Evolutionary conservation across 1,140 invertebrate species (phyloP).

Genomic region (Bombus impatiens): DNA sequence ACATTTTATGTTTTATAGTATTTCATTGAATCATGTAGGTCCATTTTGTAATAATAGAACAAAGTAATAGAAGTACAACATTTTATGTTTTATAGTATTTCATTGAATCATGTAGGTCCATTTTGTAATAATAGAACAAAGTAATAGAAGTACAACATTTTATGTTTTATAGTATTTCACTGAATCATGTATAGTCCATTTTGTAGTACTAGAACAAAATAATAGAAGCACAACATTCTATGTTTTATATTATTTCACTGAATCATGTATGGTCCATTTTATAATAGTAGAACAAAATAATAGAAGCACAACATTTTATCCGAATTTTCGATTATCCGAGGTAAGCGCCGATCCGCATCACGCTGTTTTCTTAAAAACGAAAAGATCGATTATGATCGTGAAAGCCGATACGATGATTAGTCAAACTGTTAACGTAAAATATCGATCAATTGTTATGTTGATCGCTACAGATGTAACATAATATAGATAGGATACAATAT

Average conservation of each 20-base stretch:
- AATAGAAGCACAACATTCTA: too few species aligned
- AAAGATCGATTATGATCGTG: not conserved
- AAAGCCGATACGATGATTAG: not conserved
- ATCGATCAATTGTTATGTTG: not conserved
- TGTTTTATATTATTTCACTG: too few species aligned
- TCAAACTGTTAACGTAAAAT: not conserved
- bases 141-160: too few species aligned
- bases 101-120: fast-evolving
- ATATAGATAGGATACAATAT: too few species aligned
- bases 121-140: fast-evolving
- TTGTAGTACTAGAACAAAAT: fast-evolving
- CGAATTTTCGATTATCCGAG: too few species aligned
- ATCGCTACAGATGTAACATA: fast-evolving
- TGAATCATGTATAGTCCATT: fast-evolving
- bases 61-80: too few species aligned
- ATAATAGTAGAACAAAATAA: too few species aligned
- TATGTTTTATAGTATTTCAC: fast-evolving
- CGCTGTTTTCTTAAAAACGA: not conserved
- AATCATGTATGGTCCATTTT: fast-evolving
- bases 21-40: fast-evolving
- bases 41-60: fast-evolving
- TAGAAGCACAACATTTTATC: too few species aligned
- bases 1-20: too few species aligned
- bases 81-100: too few species aligned
- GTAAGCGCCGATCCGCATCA: too few species aligned